phyloP scores from a whole-genome alignment of 2,113 vertebrate species.

The Puffinus mauretanicus region DNA sequence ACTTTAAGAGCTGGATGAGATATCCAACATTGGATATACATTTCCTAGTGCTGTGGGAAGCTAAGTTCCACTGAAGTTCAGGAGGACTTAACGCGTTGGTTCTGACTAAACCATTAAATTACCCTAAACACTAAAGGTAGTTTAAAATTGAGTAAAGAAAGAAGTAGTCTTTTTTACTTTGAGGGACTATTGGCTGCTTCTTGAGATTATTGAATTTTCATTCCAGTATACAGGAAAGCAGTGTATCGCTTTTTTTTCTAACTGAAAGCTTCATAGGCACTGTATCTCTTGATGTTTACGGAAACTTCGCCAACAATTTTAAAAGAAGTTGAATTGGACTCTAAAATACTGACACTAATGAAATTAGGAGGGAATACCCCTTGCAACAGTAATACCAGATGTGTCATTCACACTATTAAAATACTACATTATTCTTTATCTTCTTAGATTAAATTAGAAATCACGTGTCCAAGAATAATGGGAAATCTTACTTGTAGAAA shows the following conservation, averaged over 20 bases:
- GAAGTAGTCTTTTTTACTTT: background rate
- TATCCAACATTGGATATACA: background rate
- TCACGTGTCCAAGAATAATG: background rate
- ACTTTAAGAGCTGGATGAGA: background rate
- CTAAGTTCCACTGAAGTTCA: background rate
- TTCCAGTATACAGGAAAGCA: background rate
- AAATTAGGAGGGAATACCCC: background rate
- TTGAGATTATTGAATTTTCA: constrained; percentile 48
- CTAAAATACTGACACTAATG: background rate
- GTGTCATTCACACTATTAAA: background rate
- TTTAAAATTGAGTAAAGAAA: constrained; percentile 16
- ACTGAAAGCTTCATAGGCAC: constrained; percentile 40
- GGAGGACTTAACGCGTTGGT: background rate
- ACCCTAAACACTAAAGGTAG: background rate
- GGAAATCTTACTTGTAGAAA: background rate
- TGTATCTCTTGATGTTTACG: constrained; percentile 11
- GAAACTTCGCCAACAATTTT: constrained; percentile 11
- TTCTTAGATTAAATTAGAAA: background rate
- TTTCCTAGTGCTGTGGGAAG: background rate
- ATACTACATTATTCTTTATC: background rate
- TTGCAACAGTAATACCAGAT: background rate
- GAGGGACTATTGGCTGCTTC: constrained; percentile 18
- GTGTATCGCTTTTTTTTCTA: background rate
- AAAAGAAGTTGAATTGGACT: background rate
- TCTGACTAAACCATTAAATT: background rate